Evolutionary conservation across 30 jellyfish, hydroid and myxozoan species (phyloP).

Genomic region (Aurelia sp.): DNA sequence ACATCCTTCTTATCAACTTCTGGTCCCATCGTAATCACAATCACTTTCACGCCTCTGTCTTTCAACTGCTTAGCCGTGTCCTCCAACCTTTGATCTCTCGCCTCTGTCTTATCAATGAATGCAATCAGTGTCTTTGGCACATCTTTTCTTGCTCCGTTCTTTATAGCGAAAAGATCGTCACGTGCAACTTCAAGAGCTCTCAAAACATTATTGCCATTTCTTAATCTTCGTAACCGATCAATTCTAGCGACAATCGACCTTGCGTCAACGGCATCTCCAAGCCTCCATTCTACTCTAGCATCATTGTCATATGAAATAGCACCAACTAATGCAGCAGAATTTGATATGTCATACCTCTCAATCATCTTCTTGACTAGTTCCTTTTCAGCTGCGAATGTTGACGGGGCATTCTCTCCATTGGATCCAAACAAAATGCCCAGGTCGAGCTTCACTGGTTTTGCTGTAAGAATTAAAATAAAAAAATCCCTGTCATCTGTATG

Average conservation of each 20-base stretch:
- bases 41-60: constrained; percentile 20
- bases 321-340: constrained; percentile 47
- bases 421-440: constrained; percentile 70
- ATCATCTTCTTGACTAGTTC: constrained; percentile 46
- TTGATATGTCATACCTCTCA: constrained; percentile 15
- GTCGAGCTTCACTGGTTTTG: constrained; percentile 58
- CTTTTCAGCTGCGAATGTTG: constrained; percentile 51
- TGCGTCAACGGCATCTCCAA: constrained; percentile 38
- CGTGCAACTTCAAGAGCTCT: constrained; percentile 66
- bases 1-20: constrained; percentile 28
- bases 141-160: constrained; percentile 40
- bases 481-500: too few species aligned
- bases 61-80: not conserved
- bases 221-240: not conserved
- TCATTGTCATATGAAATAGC: constrained; percentile 24
- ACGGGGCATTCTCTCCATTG: constrained; percentile 13
- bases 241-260: not conserved
- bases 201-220: constrained; percentile 29
- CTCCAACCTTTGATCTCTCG: not conserved
- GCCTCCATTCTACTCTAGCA: not conserved
- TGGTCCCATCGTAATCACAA: constrained; percentile 28
- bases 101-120: not conserved
- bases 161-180: constrained; percentile 1
- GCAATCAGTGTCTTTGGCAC: constrained; percentile 45
- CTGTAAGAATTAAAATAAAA: constrained; percentile 27